Percentiles rank a stretch among this genome's conserved stretches.
Evolutionary conservation across 2,888 invertebrate species (phyloP).

Genomic region (Gari tellinella): DNA sequence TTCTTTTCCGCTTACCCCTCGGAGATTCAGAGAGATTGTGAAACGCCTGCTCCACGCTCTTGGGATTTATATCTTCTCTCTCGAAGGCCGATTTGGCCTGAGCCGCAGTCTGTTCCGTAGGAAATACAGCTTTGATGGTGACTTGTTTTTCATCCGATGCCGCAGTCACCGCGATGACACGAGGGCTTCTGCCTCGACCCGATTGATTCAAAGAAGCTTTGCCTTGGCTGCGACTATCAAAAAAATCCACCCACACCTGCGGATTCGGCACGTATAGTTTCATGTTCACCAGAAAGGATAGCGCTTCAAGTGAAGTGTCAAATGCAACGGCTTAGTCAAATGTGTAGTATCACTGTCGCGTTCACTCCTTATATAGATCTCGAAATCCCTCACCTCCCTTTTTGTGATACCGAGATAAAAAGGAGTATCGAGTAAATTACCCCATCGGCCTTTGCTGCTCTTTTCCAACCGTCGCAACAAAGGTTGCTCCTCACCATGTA

Average conservation of each 20-base stretch:
- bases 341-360: conserved; percentile 7
- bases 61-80: conserved; percentile 9
- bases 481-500: conserved; percentile 18
- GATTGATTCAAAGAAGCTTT: conserved; percentile 12
- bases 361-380: conserved; percentile 18
- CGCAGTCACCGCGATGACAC: conserved; percentile 10
- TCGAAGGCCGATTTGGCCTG: conserved; percentile 5
- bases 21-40: too few species aligned
- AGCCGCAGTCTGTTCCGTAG: conserved; percentile 5
- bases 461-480: conserved; percentile 26
- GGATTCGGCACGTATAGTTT: conserved; percentile 49
- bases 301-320: conserved; percentile 23
- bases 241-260: conserved; percentile 33
- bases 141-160: background rate
- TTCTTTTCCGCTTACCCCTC: background rate
- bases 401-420: conserved; percentile 22
- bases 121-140: conserved; percentile 6
- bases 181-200: conserved; percentile 2
- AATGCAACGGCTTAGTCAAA: conserved; percentile 12
- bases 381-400: conserved; percentile 15
- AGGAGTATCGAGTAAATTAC: conserved; percentile 14
- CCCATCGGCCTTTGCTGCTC: conserved; percentile 13
- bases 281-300: conserved; percentile 14
- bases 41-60: too few species aligned
- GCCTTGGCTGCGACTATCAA: conserved; percentile 16